These are phyloP conservation scores for Aselliscus stoliczkanus DNA, from an alignment of 2,797 vertebrate species.

Conservation along the genomic window DNA sequence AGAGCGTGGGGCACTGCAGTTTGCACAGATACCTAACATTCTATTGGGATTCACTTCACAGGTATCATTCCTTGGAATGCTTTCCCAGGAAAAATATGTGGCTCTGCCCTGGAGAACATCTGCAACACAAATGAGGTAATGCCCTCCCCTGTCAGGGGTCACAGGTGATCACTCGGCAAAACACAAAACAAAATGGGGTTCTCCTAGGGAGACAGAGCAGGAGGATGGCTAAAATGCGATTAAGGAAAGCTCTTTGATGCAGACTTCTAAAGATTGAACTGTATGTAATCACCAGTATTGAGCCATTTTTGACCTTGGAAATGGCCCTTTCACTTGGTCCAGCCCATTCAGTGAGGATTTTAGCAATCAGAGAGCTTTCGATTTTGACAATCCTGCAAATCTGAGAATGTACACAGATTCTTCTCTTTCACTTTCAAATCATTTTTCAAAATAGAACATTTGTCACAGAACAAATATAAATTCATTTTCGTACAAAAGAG, in stretches of 20 bases:
- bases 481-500: neutral
- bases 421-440: neutral
- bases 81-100: conserved; percentile 93
- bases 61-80: conserved; percentile 98
- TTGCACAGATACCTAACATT: neutral
- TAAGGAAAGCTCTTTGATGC: neutral
- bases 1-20: neutral
- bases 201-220: neutral
- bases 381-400: neutral
- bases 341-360: neutral
- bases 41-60: conserved; percentile 72
- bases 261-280: neutral
- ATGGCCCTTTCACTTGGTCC: neutral
- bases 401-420: neutral
- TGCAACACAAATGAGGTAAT: conserved; percentile 94
- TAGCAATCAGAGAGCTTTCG: neutral
- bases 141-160: neutral
- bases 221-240: neutral
- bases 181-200: neutral
- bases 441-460: neutral
- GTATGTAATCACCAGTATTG: neutral
- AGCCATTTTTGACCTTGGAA: neutral
- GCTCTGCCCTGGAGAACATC: conserved; percentile 89
- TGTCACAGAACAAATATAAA: neutral
- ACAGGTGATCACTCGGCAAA: neutral